These are phyloP conservation scores for Emberiza fucata DNA, from an alignment of 2,113 vertebrate genomes.

Conservation along the genomic window DNA sequence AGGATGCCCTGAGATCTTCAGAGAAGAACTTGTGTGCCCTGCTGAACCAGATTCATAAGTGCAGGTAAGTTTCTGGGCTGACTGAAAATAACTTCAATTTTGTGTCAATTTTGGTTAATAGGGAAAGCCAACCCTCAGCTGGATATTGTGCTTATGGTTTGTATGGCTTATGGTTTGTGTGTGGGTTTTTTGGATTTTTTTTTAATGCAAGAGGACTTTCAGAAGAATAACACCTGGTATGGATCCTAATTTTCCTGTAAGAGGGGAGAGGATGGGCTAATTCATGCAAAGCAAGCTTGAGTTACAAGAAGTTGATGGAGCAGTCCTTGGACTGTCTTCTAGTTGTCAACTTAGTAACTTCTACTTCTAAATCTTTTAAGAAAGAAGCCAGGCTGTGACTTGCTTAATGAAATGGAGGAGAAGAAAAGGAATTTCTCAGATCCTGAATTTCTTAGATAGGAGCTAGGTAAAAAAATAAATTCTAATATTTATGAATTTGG, in stretches of 20 bases:
- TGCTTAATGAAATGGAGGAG: not conserved
- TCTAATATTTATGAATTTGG: not conserved
- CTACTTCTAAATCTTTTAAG: not conserved
- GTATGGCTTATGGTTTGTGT: too few relatives aligned
- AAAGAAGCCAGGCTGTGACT: not conserved
- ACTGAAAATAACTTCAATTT: not conserved
- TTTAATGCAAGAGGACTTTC: not conserved
- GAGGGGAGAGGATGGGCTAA: not conserved
- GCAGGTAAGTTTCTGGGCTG: conserved; percentile 65
- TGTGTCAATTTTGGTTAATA: not conserved
- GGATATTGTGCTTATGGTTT: accelerated
- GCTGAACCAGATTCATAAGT: conserved; percentile 76
- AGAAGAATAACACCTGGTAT: not conserved
- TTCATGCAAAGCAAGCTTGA: not conserved
- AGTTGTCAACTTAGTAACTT: not conserved
- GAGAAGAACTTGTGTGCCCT: conserved; percentile 73
- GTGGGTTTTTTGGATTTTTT: too few relatives aligned
- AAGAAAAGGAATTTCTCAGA: not conserved
- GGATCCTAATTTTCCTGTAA: not conserved
- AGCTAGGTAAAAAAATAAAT: not conserved
- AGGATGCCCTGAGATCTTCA: conserved; percentile 62
- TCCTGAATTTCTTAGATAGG: not conserved
- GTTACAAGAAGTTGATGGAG: not conserved
- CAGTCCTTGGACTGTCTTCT: not conserved
- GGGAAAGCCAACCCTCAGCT: not conserved